These are phyloP conservation scores for Myotis vivesi DNA, from an alignment of 2,797 vertebrate species.

Conservation along the genomic window DNA sequence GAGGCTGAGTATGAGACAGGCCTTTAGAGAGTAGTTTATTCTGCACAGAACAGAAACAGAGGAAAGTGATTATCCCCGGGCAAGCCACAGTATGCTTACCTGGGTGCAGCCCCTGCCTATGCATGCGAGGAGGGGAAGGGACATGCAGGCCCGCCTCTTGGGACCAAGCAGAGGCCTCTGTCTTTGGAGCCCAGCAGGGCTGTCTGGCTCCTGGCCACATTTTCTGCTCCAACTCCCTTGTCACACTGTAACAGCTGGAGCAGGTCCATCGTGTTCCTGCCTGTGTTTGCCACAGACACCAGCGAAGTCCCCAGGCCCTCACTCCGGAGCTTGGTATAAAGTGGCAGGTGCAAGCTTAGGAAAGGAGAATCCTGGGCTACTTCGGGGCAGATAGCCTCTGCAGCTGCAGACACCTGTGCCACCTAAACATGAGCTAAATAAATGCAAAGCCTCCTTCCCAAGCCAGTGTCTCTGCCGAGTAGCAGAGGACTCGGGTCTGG, in stretches of 20 bases:
- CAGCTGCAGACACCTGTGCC: not conserved
- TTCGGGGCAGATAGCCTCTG: not conserved
- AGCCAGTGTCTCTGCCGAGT: rapidly evolving
- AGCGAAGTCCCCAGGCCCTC: too few relatives aligned
- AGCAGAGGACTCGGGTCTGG: not conserved
- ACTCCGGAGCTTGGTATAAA: not conserved
- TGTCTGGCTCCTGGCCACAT: not conserved
- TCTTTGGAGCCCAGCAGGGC: not conserved
- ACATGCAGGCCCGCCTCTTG: not conserved
- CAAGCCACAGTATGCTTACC: not conserved
- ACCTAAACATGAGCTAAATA: not conserved
- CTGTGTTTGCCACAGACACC: not conserved
- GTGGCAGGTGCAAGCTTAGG: not conserved
- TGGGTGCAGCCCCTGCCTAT: rapidly evolving
- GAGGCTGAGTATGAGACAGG: slow-evolving; percentile 78
- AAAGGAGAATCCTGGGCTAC: not conserved
- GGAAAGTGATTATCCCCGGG: slow-evolving; percentile 73
- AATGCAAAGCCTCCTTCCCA: not conserved
- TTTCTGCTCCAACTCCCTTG: not conserved
- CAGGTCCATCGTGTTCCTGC: not conserved
- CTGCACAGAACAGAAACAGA: slow-evolving; percentile 85
- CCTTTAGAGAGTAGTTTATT: slow-evolving; percentile 83
- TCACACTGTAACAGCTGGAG: not conserved
- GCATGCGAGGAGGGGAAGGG: not conserved
- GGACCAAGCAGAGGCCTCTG: not conserved